phyloP scores from a whole-genome alignment of 2,888 invertebrate species.

The Melanargia galathea region DNA sequence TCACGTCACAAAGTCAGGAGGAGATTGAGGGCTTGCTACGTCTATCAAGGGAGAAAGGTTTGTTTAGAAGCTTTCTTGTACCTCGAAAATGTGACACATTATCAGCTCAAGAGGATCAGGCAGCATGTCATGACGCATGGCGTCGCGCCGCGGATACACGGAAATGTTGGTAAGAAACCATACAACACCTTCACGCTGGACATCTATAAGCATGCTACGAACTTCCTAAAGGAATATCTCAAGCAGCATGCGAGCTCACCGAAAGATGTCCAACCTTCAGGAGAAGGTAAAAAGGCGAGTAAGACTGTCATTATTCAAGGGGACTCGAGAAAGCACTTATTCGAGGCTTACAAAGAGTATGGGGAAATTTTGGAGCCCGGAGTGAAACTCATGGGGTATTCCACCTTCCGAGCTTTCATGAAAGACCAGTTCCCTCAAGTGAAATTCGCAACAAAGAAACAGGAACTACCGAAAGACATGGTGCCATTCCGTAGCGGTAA shows the following conservation, averaged over 20 bases:
- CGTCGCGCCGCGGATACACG: constrained; percentile 89
- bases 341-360: constrained; percentile 88
- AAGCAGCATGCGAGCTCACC: constrained; percentile 84
- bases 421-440: constrained; percentile 91
- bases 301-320: constrained; percentile 79
- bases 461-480: constrained; percentile 74
- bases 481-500: constrained; percentile 80
- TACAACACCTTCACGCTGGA: constrained; percentile 90
- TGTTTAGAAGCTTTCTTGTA: constrained; percentile 90
- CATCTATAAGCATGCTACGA: constrained; percentile 89
- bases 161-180: constrained; percentile 90
- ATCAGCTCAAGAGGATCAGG: constrained; percentile 88
- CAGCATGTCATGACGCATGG: constrained; percentile 91
- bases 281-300: constrained; percentile 76
- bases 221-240: constrained; percentile 88
- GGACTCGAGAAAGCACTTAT: constrained; percentile 85
- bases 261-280: constrained; percentile 75
- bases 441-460: constrained; percentile 85
- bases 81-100: constrained; percentile 90
- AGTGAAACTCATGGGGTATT: constrained; percentile 90
- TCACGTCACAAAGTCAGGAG: constrained; percentile 87
- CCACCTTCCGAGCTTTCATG: constrained; percentile 90
- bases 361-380: constrained; percentile 86
- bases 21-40: constrained; percentile 88
- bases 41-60: constrained; percentile 89